phyloP scores from a whole-genome alignment of 2,113 vertebrate species.

The Charina bottae region DNA sequence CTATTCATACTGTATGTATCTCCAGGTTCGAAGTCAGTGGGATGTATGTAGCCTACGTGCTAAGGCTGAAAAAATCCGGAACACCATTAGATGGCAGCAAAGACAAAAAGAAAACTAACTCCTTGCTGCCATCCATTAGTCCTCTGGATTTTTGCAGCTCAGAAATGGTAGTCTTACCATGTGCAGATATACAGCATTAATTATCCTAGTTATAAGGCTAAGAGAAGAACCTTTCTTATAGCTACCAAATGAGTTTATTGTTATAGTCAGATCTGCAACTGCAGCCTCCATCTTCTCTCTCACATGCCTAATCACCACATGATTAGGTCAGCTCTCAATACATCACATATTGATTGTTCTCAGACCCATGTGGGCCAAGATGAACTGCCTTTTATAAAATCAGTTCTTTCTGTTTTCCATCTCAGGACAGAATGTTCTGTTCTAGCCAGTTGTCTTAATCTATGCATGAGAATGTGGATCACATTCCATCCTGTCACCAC shows the following conservation, averaged over 20 bases:
- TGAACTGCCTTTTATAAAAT: constrained; percentile 35
- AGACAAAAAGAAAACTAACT: background rate
- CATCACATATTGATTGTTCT: background rate
- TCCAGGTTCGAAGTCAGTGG: background rate
- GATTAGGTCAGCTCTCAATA: background rate
- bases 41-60: background rate
- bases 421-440: rapidly evolving
- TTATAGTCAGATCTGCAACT: background rate
- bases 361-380: background rate
- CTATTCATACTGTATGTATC: background rate
- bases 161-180: background rate
- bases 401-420: constrained; percentile 11
- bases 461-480: constrained; percentile 18
- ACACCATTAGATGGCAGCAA: background rate
- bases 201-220: background rate
- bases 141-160: background rate
- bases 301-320: background rate
- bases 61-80: background rate
- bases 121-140: background rate
- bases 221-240: background rate
- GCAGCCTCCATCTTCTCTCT: background rate
- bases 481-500: constrained; percentile 36
- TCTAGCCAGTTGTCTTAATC: constrained; percentile 48
- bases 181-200: background rate
- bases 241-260: background rate